Percentiles rank a stretch among this genome's conserved stretches.
phyloP scores from a whole-genome alignment of 2,888 invertebrate species.

The Dicyrtomina minuta region DNA sequence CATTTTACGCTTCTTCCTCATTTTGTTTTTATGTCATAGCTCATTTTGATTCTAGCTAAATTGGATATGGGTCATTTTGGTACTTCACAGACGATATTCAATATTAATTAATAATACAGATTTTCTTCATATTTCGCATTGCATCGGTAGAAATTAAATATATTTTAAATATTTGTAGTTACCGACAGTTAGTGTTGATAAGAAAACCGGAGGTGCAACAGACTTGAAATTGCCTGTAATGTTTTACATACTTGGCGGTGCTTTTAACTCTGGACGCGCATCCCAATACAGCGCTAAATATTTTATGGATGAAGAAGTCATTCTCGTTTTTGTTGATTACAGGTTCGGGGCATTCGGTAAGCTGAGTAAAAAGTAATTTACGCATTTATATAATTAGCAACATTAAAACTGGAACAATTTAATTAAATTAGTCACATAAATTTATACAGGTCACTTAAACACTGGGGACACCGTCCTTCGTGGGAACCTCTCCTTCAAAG shows the following conservation, averaged over 20 bases:
- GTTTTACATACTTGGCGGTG: conserved; percentile 22
- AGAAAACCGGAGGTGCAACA: background rate
- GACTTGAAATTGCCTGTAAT: conserved; percentile 4
- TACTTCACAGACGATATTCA: too few species aligned
- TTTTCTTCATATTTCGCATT: background rate
- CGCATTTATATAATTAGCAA: background rate
- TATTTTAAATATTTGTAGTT: background rate
- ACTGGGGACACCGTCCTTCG: conserved; percentile 19
- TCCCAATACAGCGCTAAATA: conserved; percentile 19
- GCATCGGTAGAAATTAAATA: background rate
- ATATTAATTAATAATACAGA: background rate
- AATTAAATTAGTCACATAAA: background rate
- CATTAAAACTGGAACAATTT: background rate
- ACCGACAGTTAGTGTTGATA: too few species aligned
- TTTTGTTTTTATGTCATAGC: too few species aligned
- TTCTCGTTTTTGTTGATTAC: conserved; percentile 21
- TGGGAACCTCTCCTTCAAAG: conserved; percentile 30
- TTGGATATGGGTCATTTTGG: too few species aligned
- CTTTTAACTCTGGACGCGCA: conserved; percentile 7
- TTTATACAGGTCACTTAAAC: conserved; percentile 3
- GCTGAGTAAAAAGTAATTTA: background rate
- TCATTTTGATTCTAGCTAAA: too few species aligned
- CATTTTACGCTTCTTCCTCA: too few species aligned
- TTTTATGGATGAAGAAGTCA: conserved; percentile 33
- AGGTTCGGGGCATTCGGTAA: conserved; percentile 18